Evolutionary conservation across 2,797 vertebrate genomes (phyloP), one percentile per base, ranked within the genome.

Genomic region (Lagocephalus sceleratus): DNA sequence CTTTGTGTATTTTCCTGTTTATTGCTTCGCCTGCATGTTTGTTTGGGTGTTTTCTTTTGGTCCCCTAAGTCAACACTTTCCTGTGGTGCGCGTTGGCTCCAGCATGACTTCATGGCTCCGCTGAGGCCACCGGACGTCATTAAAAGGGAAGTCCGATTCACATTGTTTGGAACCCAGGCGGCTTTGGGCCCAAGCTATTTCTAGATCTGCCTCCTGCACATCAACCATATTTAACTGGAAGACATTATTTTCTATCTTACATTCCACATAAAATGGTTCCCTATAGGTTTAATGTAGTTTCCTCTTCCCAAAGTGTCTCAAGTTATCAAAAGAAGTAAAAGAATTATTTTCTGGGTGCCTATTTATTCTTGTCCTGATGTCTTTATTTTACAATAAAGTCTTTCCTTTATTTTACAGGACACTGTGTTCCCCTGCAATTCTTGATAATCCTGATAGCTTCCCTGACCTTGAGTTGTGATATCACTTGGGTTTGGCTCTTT

Each of bases 1-100:
- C 88, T 87, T 76, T 73, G 69, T 85, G 83, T 76, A 79, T 88
- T 86, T 89, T 91, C 89, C 91, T 92, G 90, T 92, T 92, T 90
- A 90, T 81, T 25, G 62, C 66, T 26, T 71, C 17, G 56, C 66
- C 75, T 54, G 50, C 70, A 62, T 47, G 47, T 66, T 86, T 85
- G 81, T 88, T 90, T 88, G 79, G 75, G 66, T 90, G 84, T 87
- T 91, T 91, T 87, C 75, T 77, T 87, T 85, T 51, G 68, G 74
- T 81, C 76, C 82, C 86, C 63, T 11, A 82, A 85, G 87, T 88
- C 84, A 75, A 76, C 72, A 81, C 75, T 74, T 86, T 89, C 87
- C 88, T 83, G 78, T 77, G 67, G 70, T 50, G 70, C 39, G 5
- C 44, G 53, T 38, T 14, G 53, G 63, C 71, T 56, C 82, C 54